Base-by-base conservation (phyloP, 1,140 invertebrate species). In the Drosophila bipectinata region DNA sequence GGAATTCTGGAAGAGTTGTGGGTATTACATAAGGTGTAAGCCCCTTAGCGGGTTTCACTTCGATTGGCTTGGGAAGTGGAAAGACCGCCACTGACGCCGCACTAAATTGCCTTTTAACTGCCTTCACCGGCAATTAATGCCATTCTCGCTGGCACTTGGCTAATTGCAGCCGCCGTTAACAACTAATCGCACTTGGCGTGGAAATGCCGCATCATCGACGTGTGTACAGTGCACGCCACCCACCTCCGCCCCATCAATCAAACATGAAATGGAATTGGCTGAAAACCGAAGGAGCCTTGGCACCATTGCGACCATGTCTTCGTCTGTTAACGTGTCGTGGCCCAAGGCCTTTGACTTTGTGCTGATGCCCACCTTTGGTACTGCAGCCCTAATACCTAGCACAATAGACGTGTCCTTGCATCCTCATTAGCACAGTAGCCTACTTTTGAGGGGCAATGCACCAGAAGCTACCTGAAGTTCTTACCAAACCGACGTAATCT, bases 31-130 rank as follows among this genome's bases (percentile, higher is more conserved):
- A 24, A 54, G 52, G 12, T 45, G 26, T 76, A 76, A 76, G 62
- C 62, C 62, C 55, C 72, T 76, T 68, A 76, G 39, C 30, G 41
- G 15, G 7, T 45, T 15, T 15, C 45, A 61, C 8, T 32, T 8
- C 44, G 45, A 45, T 53, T 18, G 14, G 28, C 14, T 45, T 45
- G 7, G 4, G 18, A 30, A n/a, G 12, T 18, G 49, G 47, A 18
- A 8, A 49, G 18, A 12, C 12, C 14, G 28, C 4, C 49, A 15
- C 32, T 18, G 6, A 9, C 44, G 8, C 6, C 9, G 60, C 59
- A 64, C 48, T 85, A 87, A 85, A 85, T 88, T 88, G 66, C 64
- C 61, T 71, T 88, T 76, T 82, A 88, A 85, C 83, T 88, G 83
- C 69, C 71, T 79, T 88, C 72, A 82, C 88, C 72, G 75, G 61